Conservation (phyloP, 1,140 invertebrate genomes). For the Tribolium madens region DNA sequence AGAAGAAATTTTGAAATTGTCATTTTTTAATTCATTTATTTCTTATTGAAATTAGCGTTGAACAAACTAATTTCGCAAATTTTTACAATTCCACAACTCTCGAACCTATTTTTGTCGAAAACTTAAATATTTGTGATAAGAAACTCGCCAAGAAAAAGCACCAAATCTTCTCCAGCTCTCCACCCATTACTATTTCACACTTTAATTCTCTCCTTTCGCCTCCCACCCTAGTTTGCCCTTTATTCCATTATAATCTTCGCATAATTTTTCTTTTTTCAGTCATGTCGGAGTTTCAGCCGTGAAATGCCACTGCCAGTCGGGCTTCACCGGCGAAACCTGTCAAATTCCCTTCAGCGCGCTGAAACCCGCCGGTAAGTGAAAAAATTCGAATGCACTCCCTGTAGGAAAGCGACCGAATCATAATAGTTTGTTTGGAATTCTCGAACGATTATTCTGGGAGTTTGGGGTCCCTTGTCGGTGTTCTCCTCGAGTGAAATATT, state of each 20-base stretch:
- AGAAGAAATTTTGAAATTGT: too few species aligned
- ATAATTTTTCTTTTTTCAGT: conserved; percentile 52
- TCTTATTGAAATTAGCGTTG: too few species aligned
- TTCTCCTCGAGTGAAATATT: conserved; percentile 2
- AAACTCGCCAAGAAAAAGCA: too few species aligned
- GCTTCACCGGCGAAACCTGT: conserved; percentile 58
- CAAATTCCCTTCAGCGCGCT: conserved; percentile 48
- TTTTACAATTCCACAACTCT: too few species aligned
- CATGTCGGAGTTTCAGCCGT: conserved; percentile 59
- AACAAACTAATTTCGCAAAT: too few species aligned
- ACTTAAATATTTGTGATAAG: too few species aligned
- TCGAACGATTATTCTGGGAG: conserved; percentile 12
- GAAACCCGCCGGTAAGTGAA: conserved; percentile 27
- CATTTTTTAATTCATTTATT: too few species aligned
- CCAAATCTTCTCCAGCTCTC: too few species aligned
- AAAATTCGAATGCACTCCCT: conserved; percentile 1
- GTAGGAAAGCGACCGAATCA: conserved; percentile 2
- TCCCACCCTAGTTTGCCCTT: neutral
- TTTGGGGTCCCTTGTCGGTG: too few species aligned
- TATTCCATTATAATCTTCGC: neutral
- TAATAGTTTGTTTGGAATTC: conserved; percentile 20
- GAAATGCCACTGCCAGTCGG: conserved; percentile 61
- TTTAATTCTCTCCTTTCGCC: too few species aligned
- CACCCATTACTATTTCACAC: too few species aligned
- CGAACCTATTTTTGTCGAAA: too few species aligned